Base-by-base conservation (phyloP, 2,888 invertebrate genomes). In the Drosophila ochracea region DNA sequence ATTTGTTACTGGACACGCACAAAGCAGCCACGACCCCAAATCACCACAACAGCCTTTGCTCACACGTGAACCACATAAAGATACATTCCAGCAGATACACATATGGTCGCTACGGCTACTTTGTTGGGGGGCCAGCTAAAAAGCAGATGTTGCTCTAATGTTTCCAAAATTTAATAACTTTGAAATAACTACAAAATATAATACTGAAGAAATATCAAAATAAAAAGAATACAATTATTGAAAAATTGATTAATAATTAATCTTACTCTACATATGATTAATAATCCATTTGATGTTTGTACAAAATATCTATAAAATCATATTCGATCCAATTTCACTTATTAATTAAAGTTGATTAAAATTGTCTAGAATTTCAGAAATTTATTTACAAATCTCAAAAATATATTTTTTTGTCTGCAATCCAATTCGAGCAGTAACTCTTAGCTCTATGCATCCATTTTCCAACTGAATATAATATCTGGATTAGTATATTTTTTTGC, bases 41-140 rank as follows among this genome's bases (percentile, higher is more conserved):
- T 16, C 47, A 21, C 21, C 31, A n/a, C 5, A 28, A 39, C 16
- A 41, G 30, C 54, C 37, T 19, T 61, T 30, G 43, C 62, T 33
- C 60, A 78, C 83, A 85, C 86, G 89, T 90, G 89, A 70, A 47
- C 49, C 39, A 76, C 90, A 84, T 90, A 90, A 88, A 90, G 89
- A 88, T 90, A 84, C 76, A 72, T 54, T 39, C 64, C 55, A 30
- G 37, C 41, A 72, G 86, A 88, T 88, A 85, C 85, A 64, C 90
- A 85, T 90, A 85, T 90, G 90, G 77, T 53, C 21, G 28, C 35
- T 16, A 54, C 64, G 67, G 63, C 21, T 16, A 19, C 39, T 21
- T 33, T 10, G 37, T 31, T 10, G 37, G 47, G 64, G 65, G 4
- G 28, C 53, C 10, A 33, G 57, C 50, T 5, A 7, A 30, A 62